Base-by-base conservation (phyloP, 2,113 vertebrate species). In the Acanthisitta chloris region DNA sequence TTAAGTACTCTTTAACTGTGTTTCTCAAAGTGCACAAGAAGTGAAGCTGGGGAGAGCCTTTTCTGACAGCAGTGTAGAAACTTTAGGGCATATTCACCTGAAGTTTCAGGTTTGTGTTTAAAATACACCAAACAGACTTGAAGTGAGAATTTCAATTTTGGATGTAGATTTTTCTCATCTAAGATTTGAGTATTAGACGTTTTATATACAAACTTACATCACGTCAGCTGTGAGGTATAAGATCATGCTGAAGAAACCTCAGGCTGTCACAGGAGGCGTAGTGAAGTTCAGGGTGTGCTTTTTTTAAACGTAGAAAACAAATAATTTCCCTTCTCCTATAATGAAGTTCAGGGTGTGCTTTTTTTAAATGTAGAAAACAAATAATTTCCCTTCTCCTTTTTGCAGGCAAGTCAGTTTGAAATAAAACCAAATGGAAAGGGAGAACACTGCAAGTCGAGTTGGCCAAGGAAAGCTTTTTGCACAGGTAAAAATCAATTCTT, bases 391-490 rank as follows among this genome's bases (percentile, higher is more conserved):
- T 3, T 79, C 57, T 91, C 52, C 61, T 89, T 43, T 94, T 96
- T 86, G 81, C 76, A 99, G 99, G 99, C 95, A 58, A 99, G 92
- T 99, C 98, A 4, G 10, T 98, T 92, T 96, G 99, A 93, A 99
- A 99, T 97, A 99, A 99, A 97, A 98, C 99, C 46, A 99, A 98
- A 96, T 99, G 99, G 99, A 99, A 99, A 97, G 99, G 99, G 66
- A 99, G 98, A 76, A 99, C 98, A 3, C 96, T 99, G 69, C 98
- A 99, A 96, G 99, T 99, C 64, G 99, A 99, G 96, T 77, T 98
- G 49, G 99, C 99, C 77, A 99, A 99, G 94, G 99, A 99, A 98
- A 99, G 98, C 88, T 99, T 99, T 97, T 96, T 99, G 77, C 98
- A 99, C 71, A 99, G 98, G 99, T 99, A 97, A 88, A 59, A 85